A percentile compares a stretch with the other conserved stretches of the same genome.
These are phyloP conservation scores for Akabosia matsudoensis DNA, from an alignment of 1,140 invertebrate species.

Conservation along the genomic window DNA sequence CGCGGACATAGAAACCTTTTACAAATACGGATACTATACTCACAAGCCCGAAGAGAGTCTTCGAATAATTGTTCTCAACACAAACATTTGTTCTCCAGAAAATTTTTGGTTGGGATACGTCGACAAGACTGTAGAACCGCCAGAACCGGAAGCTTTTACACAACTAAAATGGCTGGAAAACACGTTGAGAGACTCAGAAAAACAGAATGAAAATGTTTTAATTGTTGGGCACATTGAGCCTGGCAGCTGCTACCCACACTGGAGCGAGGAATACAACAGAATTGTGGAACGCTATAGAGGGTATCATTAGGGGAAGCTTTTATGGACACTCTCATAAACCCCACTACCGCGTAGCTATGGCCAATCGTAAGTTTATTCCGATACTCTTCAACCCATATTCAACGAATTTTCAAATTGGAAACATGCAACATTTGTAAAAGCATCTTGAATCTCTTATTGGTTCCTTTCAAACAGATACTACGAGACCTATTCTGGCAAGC, in stretches of 20 bases:
- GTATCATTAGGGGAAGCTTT: slow-evolving; percentile 71
- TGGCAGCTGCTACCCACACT: slow-evolving; percentile 65
- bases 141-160: slow-evolving; percentile 55
- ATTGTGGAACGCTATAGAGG: slow-evolving; percentile 54
- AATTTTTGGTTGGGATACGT: slow-evolving; percentile 54
- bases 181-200: slow-evolving; percentile 67
- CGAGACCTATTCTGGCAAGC: slow-evolving; percentile 61
- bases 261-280: slow-evolving; percentile 63
- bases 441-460: neutral
- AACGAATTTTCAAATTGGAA: neutral
- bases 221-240: slow-evolving; percentile 79
- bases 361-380: neutral
- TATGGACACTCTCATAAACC: slow-evolving; percentile 71
- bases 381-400: neutral
- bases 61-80: slow-evolving; percentile 51
- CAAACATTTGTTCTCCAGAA: slow-evolving; percentile 49
- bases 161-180: slow-evolving; percentile 74
- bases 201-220: slow-evolving; percentile 69
- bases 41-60: slow-evolving; percentile 54
- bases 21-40: slow-evolving; percentile 57
- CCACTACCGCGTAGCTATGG: neutral
- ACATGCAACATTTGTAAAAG: neutral
- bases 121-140: slow-evolving; percentile 53
- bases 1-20: slow-evolving; percentile 49
- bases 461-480: slow-evolving; percentile 60